These are phyloP conservation scores for Andrena haemorrhoa DNA, from an alignment of 2,888 invertebrate genomes.

Conservation along the genomic window DNA sequence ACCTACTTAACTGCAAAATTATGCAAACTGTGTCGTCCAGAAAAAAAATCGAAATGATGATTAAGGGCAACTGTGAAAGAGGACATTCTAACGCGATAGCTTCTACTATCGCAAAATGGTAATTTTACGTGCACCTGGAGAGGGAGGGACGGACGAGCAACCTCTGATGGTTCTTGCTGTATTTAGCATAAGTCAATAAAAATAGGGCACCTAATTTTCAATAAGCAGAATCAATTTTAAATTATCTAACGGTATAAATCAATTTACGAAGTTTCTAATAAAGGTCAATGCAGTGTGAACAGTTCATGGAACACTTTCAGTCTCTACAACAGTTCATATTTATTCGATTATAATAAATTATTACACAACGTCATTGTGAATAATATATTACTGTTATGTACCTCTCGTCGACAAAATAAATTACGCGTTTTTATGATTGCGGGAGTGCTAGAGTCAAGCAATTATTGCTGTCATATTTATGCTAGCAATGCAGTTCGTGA, in stretches of 20 bases:
- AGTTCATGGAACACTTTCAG: background rate
- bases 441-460: constrained; percentile 26
- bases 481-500: background rate
- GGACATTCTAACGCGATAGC: constrained; percentile 4
- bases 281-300: background rate
- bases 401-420: constrained; percentile 26
- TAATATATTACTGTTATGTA: constrained; percentile 18
- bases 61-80: background rate
- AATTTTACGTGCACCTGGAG: constrained; percentile 1
- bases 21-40: constrained; percentile 16
- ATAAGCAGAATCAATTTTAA: background rate
- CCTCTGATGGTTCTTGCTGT: background rate
- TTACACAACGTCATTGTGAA: constrained; percentile 24
- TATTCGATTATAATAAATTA: constrained; percentile 32
- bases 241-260: background rate
- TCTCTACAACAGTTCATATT: background rate
- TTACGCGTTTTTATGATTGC: constrained; percentile 33
- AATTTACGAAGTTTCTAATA: background rate
- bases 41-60: constrained; percentile 6
- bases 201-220: no score
- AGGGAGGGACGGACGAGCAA: background rate
- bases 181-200: background rate
- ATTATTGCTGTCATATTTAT: constrained; percentile 33
- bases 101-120: constrained; percentile 13
- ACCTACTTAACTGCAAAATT: constrained; percentile 1